These are phyloP conservation scores for Vombatus ursinus DNA, from an alignment of 2,113 vertebrate genomes.

Conservation along the genomic window DNA sequence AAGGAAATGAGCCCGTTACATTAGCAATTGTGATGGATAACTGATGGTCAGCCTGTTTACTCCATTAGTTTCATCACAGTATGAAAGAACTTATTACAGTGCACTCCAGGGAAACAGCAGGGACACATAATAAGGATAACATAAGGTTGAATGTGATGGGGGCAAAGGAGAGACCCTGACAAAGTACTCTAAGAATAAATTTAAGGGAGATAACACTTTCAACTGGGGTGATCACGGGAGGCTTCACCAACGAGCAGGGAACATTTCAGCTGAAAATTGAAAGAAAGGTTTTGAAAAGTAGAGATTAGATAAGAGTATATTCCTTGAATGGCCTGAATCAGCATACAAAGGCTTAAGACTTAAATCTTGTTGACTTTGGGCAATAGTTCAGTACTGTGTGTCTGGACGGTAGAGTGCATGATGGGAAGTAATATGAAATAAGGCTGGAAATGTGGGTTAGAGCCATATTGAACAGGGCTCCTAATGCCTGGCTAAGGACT, in stretches of 20 bases:
- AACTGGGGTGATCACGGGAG: background rate
- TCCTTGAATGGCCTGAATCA: background rate
- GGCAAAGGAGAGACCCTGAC: background rate
- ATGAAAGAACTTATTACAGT: background rate
- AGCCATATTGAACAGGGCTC: background rate
- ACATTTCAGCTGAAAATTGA: background rate
- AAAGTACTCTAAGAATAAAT: background rate
- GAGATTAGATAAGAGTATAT: background rate
- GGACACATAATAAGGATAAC: background rate
- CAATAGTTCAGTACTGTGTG: background rate
- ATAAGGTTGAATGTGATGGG: background rate
- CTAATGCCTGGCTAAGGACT: background rate
- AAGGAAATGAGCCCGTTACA: background rate
- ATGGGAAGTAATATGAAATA: background rate
- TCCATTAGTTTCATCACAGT: background rate
- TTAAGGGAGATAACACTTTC: background rate
- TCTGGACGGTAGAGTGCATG: background rate
- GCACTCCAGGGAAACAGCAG: background rate
- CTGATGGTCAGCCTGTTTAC: background rate
- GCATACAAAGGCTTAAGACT: background rate
- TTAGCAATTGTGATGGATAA: background rate
- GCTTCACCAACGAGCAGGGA: background rate
- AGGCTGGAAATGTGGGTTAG: background rate
- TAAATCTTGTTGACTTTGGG: background rate
- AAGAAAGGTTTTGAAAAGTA: background rate